phyloP scores from a whole-genome alignment of 2,113 vertebrate genomes.

The zebrafish (Danio rerio) region DNA sequence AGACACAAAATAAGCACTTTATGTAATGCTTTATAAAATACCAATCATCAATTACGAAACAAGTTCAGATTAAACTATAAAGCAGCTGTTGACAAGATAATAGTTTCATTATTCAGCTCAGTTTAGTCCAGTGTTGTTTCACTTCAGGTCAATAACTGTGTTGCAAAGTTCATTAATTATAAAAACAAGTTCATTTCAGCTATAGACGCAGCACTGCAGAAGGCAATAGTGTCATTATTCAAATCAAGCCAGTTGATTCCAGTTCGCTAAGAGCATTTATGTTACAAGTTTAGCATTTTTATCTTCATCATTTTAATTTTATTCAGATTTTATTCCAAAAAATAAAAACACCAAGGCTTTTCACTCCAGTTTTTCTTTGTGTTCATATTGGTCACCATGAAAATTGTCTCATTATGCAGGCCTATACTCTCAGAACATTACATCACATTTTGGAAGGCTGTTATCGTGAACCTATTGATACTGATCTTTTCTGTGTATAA shows the following conservation, averaged over 20 bases:
- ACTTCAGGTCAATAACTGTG: neutral
- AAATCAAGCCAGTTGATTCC: neutral
- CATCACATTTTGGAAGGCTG: neutral
- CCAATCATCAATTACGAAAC: neutral
- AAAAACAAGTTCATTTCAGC: neutral
- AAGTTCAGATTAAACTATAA: neutral
- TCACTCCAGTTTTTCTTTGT: neutral
- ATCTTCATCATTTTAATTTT: too few species aligned
- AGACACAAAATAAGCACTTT: too few species aligned
- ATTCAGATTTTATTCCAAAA: neutral
- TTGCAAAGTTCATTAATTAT: neutral
- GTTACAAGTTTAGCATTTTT: neutral
- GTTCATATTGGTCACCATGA: neutral
- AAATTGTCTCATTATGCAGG: neutral
- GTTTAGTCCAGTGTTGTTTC: neutral
- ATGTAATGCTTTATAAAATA: neutral
- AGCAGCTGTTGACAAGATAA: neutral
- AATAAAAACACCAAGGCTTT: neutral
- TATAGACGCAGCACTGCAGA: neutral
- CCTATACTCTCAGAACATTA: neutral
- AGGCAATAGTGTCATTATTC: neutral
- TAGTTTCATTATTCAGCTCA: neutral
- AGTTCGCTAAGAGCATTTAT: neutral
- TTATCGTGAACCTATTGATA: neutral
- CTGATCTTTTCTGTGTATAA: neutral